phyloP scores from a whole-genome alignment of 1,140 invertebrate species.

The Macrobrachium nipponense region DNA sequence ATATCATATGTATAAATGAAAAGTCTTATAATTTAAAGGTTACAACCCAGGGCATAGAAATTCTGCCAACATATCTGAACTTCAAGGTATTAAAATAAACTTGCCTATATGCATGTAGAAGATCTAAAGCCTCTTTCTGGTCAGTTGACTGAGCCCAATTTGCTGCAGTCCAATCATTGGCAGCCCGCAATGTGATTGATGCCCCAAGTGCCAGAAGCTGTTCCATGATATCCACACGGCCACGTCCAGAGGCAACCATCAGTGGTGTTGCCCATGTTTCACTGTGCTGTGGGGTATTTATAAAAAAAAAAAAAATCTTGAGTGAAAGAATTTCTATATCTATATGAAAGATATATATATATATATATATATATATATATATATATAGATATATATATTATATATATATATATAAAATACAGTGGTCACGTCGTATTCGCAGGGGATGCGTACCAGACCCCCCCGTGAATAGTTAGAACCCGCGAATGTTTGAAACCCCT shows the following conservation, averaged over 20 bases:
- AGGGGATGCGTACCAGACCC: too few species aligned
- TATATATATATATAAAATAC: too few species aligned
- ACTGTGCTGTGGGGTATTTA: slow-evolving; percentile 72
- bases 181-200: slow-evolving; percentile 76
- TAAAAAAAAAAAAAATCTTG: not conserved
- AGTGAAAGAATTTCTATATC: not conserved
- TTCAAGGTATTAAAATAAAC: not conserved
- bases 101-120: slow-evolving; percentile 72
- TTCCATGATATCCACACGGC: slow-evolving; percentile 75
- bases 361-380: too few species aligned
- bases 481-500: too few species aligned
- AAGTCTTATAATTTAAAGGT: not conserved
- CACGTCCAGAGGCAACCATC: slow-evolving; percentile 81
- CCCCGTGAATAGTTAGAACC: too few species aligned
- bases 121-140: slow-evolving; percentile 73
- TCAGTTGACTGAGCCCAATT: slow-evolving; percentile 79
- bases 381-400: too few species aligned
- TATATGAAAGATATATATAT: too few species aligned
- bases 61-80: not conserved
- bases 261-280: slow-evolving; percentile 79
- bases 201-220: slow-evolving; percentile 80
- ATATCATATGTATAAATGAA: too few species aligned
- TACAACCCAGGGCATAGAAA: not conserved
- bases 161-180: slow-evolving; percentile 79
- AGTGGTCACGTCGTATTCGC: too few species aligned